Percentiles rank a stretch among this genome's conserved stretches.
phyloP scores from a whole-genome alignment of 2,113 vertebrate genomes.

The Dipodomys spectabilis region DNA sequence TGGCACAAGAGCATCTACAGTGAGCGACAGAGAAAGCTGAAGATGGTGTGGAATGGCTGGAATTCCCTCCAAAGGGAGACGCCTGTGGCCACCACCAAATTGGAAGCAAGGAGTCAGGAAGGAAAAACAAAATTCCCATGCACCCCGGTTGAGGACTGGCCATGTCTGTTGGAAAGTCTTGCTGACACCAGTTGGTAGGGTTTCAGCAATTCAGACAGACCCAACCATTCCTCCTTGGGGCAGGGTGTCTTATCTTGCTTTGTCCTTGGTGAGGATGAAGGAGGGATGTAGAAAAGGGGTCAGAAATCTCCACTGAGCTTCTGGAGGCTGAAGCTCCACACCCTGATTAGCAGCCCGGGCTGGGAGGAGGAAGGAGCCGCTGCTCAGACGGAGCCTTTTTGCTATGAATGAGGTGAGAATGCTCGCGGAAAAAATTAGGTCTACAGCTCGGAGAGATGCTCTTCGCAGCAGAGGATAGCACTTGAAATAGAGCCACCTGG shows the following conservation, averaged over 20 bases:
- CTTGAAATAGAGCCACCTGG: conserved; percentile 56
- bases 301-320: neutral
- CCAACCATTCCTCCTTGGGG: neutral
- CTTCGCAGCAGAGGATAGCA: conserved; percentile 41
- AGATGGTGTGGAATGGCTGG: neutral
- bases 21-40: neutral
- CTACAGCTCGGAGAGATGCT: conserved; percentile 55
- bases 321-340: accelerated
- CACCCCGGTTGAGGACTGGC: too few species aligned
- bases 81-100: neutral
- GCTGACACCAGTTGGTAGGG: neutral
- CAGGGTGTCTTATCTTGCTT: neutral
- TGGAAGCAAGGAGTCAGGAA: conserved; percentile 9
- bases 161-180: neutral
- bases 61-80: neutral
- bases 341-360: neutral
- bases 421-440: conserved; percentile 35
- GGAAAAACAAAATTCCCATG: neutral
- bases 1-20: neutral
- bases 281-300: neutral
- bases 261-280: neutral
- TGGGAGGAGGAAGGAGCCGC: neutral
- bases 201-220: neutral
- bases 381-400: neutral
- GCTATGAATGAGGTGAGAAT: neutral